Base-by-base conservation (phyloP, 2,113 vertebrate species). In the Lophochroa leadbeateri region DNA sequence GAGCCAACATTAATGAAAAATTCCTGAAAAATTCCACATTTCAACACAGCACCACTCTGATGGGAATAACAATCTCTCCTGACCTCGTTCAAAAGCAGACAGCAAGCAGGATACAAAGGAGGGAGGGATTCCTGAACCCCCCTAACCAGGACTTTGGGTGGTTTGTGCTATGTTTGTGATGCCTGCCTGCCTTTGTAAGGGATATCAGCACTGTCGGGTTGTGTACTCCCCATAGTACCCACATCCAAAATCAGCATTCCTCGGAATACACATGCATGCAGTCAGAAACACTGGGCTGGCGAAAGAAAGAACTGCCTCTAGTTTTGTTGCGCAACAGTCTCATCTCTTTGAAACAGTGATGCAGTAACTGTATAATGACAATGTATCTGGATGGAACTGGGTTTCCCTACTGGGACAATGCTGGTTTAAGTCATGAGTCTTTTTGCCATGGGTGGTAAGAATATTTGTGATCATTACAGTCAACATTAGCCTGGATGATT, bases 1-100 rank as follows among this genome's bases (percentile, higher is more conserved):
- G 91, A 97, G 96, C 91, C 94, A 96, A 95, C 1, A 4, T 78
- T 97, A 97, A 97, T 97, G 97, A 97, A 97, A 97, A 97, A 97
- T 97, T 97, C 97, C 94, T 97, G 89, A 96, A 88, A 90, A 97
- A 97, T 95, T 97, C 97, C 94, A 49, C 87, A 81, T 94, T 94
- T 97, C 95, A 90, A 75, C 92, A 71, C 35, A 33, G 90, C 79
- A 89, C 7, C 29, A 8, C 60, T 96, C 83, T 81, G 84, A 67
- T 94, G 91, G 94, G 78, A 95, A 96, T 94, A 92, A 87, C 63
- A 96, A 82, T 74, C 71, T 81, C 86, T 43, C 2, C 14, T 94
- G 96, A 74, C 78, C 84, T 67, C 1, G 8, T 81, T 86, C 69
- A 64, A 68, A 90, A 72, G 82, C 43, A 86, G 72, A 27, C 43